A percentile compares a stretch with the other conserved stretches of the same genome.
phyloP scores from a whole-genome alignment of 2,888 invertebrate species.

The Ferdinandea cuprea region DNA sequence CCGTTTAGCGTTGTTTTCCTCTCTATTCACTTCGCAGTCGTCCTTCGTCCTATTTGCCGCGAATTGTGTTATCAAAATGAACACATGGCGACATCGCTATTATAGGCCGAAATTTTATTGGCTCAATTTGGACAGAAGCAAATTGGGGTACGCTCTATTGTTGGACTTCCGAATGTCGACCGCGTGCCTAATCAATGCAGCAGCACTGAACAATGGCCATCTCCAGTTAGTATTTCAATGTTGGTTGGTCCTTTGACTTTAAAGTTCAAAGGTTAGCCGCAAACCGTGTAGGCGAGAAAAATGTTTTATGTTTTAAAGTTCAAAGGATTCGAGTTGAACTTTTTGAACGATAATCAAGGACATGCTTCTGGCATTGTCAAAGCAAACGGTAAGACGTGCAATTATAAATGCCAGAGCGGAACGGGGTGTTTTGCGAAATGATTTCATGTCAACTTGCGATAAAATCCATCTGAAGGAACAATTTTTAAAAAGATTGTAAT shows the following conservation, averaged over 20 bases:
- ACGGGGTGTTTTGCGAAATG: neutral
- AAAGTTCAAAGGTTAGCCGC: neutral
- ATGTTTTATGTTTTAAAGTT: neutral
- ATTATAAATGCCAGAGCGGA: constrained; percentile 6
- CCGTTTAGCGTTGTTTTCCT: constrained; percentile 34
- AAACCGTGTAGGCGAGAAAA: neutral
- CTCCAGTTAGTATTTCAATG: neutral
- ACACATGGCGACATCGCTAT: constrained; percentile 10
- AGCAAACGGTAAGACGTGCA: neutral
- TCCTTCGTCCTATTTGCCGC: neutral
- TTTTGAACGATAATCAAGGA: neutral
- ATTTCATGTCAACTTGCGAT: constrained; percentile 25
- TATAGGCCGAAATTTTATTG: constrained; percentile 19
- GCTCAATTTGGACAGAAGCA: constrained; percentile 10
- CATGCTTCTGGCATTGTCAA: constrained; percentile 6
- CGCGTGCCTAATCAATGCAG: neutral
- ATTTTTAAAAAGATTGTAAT: constrained; percentile 19
- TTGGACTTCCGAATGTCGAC: neutral
- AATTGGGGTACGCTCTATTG: constrained; percentile 13
- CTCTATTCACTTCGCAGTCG: too few species aligned
- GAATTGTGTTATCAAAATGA: constrained; percentile 3
- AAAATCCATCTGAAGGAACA: constrained; percentile 19
- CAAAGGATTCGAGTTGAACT: neutral
- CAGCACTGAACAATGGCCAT: neutral
- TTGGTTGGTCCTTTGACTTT: neutral